phyloP scores from a whole-genome alignment of 2,113 vertebrate genomes.

The Oreochromis niloticus region DNA sequence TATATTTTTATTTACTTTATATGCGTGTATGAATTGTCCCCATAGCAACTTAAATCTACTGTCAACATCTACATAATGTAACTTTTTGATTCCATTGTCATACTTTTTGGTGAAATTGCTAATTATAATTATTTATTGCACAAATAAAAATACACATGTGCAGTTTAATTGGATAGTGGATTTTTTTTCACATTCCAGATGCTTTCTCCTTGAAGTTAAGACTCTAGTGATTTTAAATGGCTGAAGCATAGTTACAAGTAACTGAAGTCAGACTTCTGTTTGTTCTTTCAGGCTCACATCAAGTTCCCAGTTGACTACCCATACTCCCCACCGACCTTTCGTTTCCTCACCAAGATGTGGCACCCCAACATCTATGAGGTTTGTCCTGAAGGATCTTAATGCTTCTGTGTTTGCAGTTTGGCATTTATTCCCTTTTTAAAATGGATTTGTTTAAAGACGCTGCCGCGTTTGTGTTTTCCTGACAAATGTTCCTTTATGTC shows the following conservation, averaged over 20 bases:
- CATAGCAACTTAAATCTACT: neutral
- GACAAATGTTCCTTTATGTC: neutral
- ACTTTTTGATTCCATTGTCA: neutral
- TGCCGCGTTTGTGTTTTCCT: neutral
- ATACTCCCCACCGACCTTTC: conserved; percentile 97
- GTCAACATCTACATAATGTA: neutral
- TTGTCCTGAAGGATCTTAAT: neutral
- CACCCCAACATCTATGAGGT: conserved; percentile 99
- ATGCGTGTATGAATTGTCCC: neutral
- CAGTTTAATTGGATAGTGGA: neutral
- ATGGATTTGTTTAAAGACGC: neutral
- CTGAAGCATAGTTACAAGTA: neutral
- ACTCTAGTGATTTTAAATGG: neutral
- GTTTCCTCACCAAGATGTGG: conserved; percentile 99
- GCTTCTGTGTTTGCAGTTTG: neutral
- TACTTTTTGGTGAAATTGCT: neutral
- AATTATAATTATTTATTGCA: neutral
- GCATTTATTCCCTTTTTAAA: neutral
- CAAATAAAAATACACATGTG: neutral
- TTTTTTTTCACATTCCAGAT: neutral
- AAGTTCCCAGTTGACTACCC: conserved; percentile 98
- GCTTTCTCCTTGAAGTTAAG: neutral
- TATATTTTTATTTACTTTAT: neutral
- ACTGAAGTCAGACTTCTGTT: neutral
- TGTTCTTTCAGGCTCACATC: conserved; percentile 86